Evolutionary conservation across 2,113 vertebrate genomes (phyloP).

Genomic region (Narcine bancroftii): DNA sequence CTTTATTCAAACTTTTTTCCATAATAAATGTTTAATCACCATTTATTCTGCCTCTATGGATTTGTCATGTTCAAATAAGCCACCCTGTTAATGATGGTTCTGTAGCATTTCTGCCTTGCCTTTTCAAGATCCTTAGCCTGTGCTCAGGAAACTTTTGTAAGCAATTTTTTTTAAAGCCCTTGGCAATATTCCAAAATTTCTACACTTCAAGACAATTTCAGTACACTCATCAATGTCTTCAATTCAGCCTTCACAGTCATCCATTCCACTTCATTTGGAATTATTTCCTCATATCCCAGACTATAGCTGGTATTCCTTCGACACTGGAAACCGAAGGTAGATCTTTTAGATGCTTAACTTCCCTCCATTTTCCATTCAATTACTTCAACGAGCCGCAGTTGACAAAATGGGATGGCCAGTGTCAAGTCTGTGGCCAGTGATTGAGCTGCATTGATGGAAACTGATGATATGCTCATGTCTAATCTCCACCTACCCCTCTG

Average conservation of each 20-base stretch:
- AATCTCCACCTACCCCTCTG: too few species aligned
- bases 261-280: not conserved
- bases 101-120: not conserved
- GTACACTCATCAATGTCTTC: not conserved
- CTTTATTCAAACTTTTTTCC: not conserved
- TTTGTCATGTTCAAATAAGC: not conserved
- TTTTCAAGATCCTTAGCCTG: not conserved
- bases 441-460: too few species aligned
- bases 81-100: not conserved
- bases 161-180: not conserved
- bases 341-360: not conserved
- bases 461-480: too few species aligned
- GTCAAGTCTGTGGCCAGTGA: too few species aligned
- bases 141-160: not conserved
- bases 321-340: not conserved
- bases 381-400: not conserved
- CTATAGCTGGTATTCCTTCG: not conserved
- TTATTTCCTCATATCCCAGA: not conserved
- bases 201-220: not conserved
- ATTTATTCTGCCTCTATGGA: not conserved
- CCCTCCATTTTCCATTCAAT: not conserved
- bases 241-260: not conserved
- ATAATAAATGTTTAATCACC: not conserved
- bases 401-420: too few species aligned
- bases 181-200: not conserved